These are phyloP conservation scores for human DNA, from an alignment of 2,113 vertebrate species.

Conservation along the genomic window DNA sequence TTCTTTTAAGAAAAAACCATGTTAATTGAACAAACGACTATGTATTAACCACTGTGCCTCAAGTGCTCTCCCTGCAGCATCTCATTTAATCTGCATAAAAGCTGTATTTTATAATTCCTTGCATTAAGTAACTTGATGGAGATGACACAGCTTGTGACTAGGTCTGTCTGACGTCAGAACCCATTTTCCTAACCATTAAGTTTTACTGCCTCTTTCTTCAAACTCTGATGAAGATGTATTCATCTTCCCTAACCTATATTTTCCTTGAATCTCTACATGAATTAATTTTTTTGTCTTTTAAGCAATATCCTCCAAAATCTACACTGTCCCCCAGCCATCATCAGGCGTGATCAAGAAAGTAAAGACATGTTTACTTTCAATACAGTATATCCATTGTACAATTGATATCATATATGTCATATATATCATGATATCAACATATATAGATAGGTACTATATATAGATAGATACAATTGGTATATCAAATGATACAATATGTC, in stretches of 20 bases:
- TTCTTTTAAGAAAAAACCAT: not conserved
- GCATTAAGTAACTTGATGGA: not conserved
- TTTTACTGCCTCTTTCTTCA: not conserved
- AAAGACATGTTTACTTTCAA: not conserved
- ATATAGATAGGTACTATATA: too few relatives aligned
- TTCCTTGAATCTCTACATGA: not conserved
- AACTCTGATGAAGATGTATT: not conserved
- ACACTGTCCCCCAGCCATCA: not conserved
- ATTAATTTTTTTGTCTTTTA: not conserved
- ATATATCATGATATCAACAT: too few relatives aligned
- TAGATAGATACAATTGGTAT: too few relatives aligned
- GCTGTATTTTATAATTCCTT: not conserved
- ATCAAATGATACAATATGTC: not conserved
- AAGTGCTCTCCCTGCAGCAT: not conserved
- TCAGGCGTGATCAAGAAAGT: conserved; percentile 27
- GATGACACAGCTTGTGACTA: not conserved
- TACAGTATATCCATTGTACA: not conserved
- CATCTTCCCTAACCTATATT: not conserved
- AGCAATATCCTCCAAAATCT: not conserved
- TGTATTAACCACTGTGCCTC: not conserved
- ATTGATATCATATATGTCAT: too few relatives aligned
- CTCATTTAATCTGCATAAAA: not conserved
- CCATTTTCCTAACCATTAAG: not conserved
- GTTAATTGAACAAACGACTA: not conserved
- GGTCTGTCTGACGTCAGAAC: not conserved